These are phyloP conservation scores for Nebria salina DNA, from an alignment of 2,888 invertebrate genomes.

Conservation along the genomic window DNA sequence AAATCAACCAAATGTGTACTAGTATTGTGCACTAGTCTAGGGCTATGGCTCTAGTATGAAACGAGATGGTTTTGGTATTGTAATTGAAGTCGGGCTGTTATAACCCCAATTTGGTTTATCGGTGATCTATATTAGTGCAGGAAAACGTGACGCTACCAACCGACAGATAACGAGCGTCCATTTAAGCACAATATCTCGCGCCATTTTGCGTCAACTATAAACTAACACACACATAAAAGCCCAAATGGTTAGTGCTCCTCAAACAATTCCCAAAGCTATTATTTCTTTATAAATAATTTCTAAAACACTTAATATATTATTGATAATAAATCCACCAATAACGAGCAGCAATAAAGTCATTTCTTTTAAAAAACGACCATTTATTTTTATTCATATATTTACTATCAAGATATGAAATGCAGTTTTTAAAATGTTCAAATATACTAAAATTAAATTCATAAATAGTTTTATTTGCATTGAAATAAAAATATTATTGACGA, in stretches of 20 bases:
- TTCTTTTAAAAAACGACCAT: too few species aligned
- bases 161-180: slow-evolving; percentile 44
- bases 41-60: neutral
- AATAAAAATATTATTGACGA: too few species aligned
- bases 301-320: too few species aligned
- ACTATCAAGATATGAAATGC: too few species aligned
- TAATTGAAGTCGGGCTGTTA: slow-evolving; percentile 45
- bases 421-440: too few species aligned
- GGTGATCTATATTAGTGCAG: slow-evolving; percentile 43
- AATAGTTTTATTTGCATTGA: too few species aligned
- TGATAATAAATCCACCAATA: too few species aligned
- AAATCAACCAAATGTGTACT: neutral
- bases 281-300: too few species aligned
- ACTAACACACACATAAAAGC: neutral
- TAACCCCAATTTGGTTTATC: slow-evolving; percentile 46
- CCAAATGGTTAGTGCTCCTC: neutral
- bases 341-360: too few species aligned
- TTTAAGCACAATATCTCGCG: slow-evolving; percentile 44
- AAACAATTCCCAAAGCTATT: neutral
- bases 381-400: too few species aligned
- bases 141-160: slow-evolving; percentile 22
- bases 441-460: too few species aligned
- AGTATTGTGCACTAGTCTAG: neutral
- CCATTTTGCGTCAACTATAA: slow-evolving; percentile 15
- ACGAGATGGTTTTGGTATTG: slow-evolving; percentile 20